phyloP scores from a whole-genome alignment of 1,140 invertebrate species.

The Drosophila littoralis region DNA sequence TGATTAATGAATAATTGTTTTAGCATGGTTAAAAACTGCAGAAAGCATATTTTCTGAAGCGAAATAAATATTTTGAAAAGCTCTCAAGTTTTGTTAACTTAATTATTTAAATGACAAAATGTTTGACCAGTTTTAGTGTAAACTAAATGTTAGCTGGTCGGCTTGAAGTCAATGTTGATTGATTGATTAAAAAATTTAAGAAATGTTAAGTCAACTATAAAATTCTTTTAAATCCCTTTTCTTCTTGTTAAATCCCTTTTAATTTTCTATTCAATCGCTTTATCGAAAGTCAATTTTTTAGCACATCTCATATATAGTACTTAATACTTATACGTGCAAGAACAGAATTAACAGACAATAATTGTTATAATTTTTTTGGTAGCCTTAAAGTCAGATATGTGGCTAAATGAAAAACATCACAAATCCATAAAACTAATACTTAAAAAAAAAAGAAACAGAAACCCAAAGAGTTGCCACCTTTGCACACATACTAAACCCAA shows the following conservation, averaged over 20 bases:
- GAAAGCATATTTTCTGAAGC: too few species aligned
- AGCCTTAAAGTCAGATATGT: slow-evolving; percentile 3
- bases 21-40: too few species aligned
- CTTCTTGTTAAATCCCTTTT: background rate
- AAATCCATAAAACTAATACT: slow-evolving; percentile 33
- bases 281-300: background rate
- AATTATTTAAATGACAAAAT: too few species aligned
- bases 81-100: too few species aligned
- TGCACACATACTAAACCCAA: slow-evolving; percentile 16
- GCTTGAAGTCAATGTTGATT: too few species aligned
- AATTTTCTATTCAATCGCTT: background rate
- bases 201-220: too few species aligned
- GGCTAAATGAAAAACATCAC: slow-evolving; percentile 3
- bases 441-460: slow-evolving; percentile 24
- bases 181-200: too few species aligned
- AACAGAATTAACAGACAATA: background rate
- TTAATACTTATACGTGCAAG: background rate
- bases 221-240: background rate
- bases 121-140: too few species aligned
- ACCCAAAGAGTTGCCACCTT: slow-evolving; percentile 34
- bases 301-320: background rate
- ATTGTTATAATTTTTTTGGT: slow-evolving; percentile 15
- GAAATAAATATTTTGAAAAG: too few species aligned
- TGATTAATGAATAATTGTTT: too few species aligned
- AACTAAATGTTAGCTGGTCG: too few species aligned